A percentile compares a stretch with the other conserved stretches of the same genome.
Conservation (phyloP, 2,888 invertebrate genomes). For the Thecocarcelia acutangulata region DNA sequence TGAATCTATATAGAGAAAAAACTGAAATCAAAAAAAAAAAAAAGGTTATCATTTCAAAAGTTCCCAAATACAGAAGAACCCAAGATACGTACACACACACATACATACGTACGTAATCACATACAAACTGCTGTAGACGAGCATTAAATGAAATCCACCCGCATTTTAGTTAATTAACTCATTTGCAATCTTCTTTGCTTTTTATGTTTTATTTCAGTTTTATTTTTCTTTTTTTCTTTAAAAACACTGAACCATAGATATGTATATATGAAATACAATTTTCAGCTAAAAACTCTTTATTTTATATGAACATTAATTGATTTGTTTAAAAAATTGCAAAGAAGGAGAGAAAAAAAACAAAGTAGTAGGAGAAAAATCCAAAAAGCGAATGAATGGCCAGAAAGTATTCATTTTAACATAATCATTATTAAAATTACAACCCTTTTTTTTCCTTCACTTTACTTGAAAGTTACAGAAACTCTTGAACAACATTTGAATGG, state of each 20-base stretch:
- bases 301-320: conserved; percentile 75
- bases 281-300: conserved; percentile 56
- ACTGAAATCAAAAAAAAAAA: no score
- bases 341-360: conserved; percentile 18
- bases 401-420: conserved; percentile 66
- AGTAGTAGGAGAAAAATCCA: conserved; percentile 9
- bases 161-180: conserved; percentile 82
- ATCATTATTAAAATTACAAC: conserved; percentile 72
- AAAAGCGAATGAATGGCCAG: conserved; percentile 59
- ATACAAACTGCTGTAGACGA: conserved; percentile 14
- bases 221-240: not conserved
- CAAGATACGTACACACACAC: conserved; percentile 21
- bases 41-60: conserved; percentile 58
- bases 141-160: conserved; percentile 76
- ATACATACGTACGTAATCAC: not conserved
- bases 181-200: conserved; percentile 76
- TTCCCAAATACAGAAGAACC: conserved; percentile 37
- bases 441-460: conserved; percentile 60
- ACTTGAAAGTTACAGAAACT: conserved; percentile 45
- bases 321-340: conserved; percentile 72
- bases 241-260: conserved; percentile 50
- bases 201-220: conserved; percentile 19
- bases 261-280: conserved; percentile 22
- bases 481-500: conserved; percentile 62
- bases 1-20: conserved; percentile 34